Evolutionary conservation across 2,888 invertebrate genomes (phyloP).

Genomic region (Drosophila maculinotata): DNA sequence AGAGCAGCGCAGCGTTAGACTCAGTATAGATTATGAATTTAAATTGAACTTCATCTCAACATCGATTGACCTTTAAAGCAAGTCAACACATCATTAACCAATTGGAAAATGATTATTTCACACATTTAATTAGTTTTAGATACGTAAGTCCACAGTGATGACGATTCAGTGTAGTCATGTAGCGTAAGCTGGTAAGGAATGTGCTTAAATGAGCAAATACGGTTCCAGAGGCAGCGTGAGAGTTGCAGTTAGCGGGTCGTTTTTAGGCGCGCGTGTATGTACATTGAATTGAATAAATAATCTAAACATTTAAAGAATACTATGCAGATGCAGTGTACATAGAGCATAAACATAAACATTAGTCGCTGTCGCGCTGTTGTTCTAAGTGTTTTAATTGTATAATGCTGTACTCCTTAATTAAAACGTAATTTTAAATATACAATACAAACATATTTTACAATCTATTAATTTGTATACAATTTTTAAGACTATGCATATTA

Average conservation of each 20-base stretch:
- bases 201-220: conserved; percentile 14
- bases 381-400: conserved; percentile 69
- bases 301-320: conserved; percentile 46
- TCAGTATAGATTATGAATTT: conserved; percentile 50
- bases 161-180: conserved; percentile 60
- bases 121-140: conserved; percentile 41
- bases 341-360: conserved; percentile 60
- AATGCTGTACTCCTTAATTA: conserved; percentile 76
- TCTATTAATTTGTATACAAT: conserved; percentile 17
- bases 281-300: conserved; percentile 58
- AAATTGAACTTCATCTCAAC: conserved; percentile 26
- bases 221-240: conserved; percentile 6
- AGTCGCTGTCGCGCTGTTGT: conserved; percentile 55
- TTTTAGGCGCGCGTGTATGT: conserved; percentile 47
- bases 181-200: conserved; percentile 29
- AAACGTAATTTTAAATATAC: conserved; percentile 59
- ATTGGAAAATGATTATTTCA: conserved; percentile 30
- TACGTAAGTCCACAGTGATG: conserved; percentile 34
- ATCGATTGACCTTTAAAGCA: conserved; percentile 9
- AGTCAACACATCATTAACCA: conserved; percentile 15
- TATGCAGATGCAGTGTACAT: conserved; percentile 62
- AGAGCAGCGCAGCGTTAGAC: conserved; percentile 22
- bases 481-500: neutral
- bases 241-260: conserved; percentile 25
- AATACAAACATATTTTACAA: conserved; percentile 61